These are phyloP conservation scores for Mesembrinibis cayennensis DNA, from an alignment of 2,113 vertebrate species.

Conservation along the genomic window DNA sequence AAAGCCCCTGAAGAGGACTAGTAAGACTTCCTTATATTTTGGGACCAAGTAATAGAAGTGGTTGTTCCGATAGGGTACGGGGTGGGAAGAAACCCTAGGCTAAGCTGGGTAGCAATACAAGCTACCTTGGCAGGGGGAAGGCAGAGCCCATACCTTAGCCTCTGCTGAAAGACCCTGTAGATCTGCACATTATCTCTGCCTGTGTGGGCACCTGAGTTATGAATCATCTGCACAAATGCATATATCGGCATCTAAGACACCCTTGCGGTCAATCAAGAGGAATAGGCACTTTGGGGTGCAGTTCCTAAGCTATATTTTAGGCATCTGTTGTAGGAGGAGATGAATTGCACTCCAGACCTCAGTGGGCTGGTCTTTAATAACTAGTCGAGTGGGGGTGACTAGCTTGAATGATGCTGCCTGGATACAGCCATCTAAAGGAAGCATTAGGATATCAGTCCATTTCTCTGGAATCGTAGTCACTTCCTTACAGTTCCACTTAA, in stretches of 20 bases:
- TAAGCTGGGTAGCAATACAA: not conserved
- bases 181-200: not conserved
- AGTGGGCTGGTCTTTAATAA: not conserved
- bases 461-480: not conserved
- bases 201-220: not conserved
- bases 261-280: not conserved
- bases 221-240: not conserved
- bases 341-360: not conserved
- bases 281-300: not conserved
- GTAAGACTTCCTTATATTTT: not conserved
- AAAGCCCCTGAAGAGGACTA: not conserved
- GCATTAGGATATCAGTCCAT: not conserved
- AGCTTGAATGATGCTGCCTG: not conserved
- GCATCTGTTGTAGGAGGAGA: not conserved
- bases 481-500: not conserved
- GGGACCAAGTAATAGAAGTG: not conserved
- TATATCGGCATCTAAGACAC: not conserved
- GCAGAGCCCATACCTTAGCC: not conserved
- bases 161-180: not conserved
- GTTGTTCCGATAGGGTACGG: rapidly evolving
- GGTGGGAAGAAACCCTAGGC: not conserved
- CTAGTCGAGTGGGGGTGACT: not conserved
- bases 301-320: not conserved
- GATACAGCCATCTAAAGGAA: not conserved
- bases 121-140: not conserved